These are phyloP conservation scores for Salvator merianae DNA, from an alignment of 2,113 vertebrate genomes.

Conservation along the genomic window DNA sequence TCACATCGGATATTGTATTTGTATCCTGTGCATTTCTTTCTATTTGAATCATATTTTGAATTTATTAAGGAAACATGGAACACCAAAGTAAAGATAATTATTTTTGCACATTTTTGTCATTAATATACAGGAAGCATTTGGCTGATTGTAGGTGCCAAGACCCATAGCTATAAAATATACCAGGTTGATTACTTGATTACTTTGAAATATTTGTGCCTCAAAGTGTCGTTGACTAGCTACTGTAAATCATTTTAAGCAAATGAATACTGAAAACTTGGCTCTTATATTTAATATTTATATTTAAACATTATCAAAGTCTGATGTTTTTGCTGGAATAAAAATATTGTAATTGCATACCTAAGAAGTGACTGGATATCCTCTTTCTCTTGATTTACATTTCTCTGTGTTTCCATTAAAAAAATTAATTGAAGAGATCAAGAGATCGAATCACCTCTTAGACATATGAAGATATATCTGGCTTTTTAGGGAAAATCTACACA, in stretches of 20 bases:
- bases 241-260: conserved; percentile 58
- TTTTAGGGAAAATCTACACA: no score
- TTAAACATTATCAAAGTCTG: background rate
- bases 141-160: conserved; percentile 57
- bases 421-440: no score
- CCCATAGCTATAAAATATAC: conserved; percentile 56
- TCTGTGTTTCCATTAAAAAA: no score
- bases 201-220: conserved; percentile 50
- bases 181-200: conserved; percentile 56
- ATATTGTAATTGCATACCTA: no score
- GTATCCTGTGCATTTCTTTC: background rate
- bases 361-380: background rate
- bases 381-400: no score
- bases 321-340: background rate
- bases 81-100: conserved; percentile 36
- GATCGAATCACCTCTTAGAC: no score
- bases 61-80: conserved; percentile 18
- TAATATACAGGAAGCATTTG: conserved; percentile 50
- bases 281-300: conserved; percentile 29
- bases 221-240: conserved; percentile 47
- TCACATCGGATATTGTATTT: background rate
- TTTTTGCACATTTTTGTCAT: conserved; percentile 36
- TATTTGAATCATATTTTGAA: conserved; percentile 24
- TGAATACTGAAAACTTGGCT: conserved; percentile 41
- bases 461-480: no score